A percentile compares a stretch with the other conserved stretches of the same genome.
These are phyloP conservation scores for Reinhardtius hippoglossoides DNA, from an alignment of 2,113 vertebrate species.

Conservation along the genomic window DNA sequence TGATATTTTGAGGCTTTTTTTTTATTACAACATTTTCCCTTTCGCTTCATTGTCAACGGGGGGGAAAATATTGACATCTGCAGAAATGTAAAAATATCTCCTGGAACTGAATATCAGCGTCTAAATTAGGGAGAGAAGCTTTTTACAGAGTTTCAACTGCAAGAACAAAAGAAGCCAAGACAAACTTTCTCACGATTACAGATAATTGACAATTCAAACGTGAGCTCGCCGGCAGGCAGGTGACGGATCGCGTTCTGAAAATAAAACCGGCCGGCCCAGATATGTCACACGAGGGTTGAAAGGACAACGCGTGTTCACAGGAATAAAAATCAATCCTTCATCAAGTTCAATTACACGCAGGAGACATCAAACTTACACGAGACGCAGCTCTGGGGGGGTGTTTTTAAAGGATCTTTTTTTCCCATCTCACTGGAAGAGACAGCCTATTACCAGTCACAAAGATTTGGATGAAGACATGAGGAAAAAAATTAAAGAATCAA, in stretches of 20 bases:
- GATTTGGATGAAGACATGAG: constrained; percentile 60
- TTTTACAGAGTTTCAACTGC: background rate
- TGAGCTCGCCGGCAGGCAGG: constrained; percentile 21
- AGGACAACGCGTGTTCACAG: constrained; percentile 53
- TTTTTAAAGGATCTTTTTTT: constrained; percentile 9
- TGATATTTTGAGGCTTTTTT: background rate
- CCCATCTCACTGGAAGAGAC: constrained; percentile 31
- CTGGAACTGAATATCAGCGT: background rate
- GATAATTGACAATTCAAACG: constrained; percentile 50
- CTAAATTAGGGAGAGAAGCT: background rate
- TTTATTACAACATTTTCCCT: background rate
- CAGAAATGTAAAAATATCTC: too few species aligned
- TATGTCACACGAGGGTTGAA: constrained; percentile 72
- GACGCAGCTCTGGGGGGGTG: constrained; percentile 28
- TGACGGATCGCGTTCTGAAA: constrained; percentile 60
- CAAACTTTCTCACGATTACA: constrained; percentile 3
- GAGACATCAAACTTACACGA: constrained; percentile 64
- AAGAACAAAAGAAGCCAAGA: background rate
- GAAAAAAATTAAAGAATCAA: constrained; percentile 70
- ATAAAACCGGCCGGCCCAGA: constrained; percentile 71
- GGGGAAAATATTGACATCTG: background rate
- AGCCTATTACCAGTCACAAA: constrained; percentile 46
- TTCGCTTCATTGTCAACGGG: background rate
- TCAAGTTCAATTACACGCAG: constrained; percentile 65
- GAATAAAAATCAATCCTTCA: constrained; percentile 60